phyloP scores from a whole-genome alignment of 2,113 vertebrate species.

The Naja naja region DNA sequence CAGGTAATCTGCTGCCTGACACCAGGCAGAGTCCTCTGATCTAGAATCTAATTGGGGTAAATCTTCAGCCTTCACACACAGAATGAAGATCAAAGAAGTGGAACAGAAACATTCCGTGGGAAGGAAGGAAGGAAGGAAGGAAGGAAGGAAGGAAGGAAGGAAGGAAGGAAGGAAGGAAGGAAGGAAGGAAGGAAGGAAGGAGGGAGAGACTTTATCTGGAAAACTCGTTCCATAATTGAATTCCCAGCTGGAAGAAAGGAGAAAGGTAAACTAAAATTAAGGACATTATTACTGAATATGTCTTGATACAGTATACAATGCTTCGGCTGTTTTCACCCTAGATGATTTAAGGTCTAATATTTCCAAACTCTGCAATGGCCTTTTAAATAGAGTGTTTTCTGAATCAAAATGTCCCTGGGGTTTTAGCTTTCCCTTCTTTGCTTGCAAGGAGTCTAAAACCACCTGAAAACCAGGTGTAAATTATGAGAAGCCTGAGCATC shows the following conservation, averaged over 20 bases:
- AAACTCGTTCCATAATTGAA: background rate
- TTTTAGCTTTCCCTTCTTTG: background rate
- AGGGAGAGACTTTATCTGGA: background rate
- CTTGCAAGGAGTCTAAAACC: background rate
- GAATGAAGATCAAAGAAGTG: too few species aligned
- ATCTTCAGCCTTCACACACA: too few species aligned
- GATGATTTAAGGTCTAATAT: background rate
- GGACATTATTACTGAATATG: background rate
- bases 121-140: too few species aligned
- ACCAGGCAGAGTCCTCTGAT: too few species aligned
- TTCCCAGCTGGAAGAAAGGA: background rate
- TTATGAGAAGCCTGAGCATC: background rate
- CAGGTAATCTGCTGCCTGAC: too few species aligned
- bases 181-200: background rate
- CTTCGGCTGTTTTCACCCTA: background rate
- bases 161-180: background rate
- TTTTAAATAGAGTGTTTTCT: background rate
- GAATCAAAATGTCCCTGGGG: background rate
- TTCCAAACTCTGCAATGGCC: too few species aligned
- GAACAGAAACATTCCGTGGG: too few species aligned
- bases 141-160: background rate
- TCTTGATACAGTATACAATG: background rate
- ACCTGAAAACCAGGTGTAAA: background rate
- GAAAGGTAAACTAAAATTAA: background rate
- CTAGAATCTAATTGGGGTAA: too few species aligned